Evolutionary conservation across 1,140 invertebrate genomes (phyloP).

Genomic region (Hyles vespertilio): DNA sequence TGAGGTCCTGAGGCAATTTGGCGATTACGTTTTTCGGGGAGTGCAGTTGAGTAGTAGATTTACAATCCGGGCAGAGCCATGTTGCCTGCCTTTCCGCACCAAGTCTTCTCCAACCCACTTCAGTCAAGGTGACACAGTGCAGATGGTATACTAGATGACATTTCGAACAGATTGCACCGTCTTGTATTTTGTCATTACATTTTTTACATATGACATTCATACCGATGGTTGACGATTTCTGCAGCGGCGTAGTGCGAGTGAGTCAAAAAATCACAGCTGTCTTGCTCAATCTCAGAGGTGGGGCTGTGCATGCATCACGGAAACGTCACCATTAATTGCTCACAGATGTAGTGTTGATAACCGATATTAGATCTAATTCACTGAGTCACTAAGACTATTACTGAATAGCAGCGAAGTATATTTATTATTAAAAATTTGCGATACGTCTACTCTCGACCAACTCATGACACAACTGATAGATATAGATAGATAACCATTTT

Average conservation of each 20-base stretch:
- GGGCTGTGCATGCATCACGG: too few species aligned
- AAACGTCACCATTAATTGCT: too few species aligned
- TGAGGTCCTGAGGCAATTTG: too few species aligned
- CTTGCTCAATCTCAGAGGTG: background rate
- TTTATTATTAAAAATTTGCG: too few species aligned
- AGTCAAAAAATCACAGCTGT: background rate
- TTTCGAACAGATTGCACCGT: background rate
- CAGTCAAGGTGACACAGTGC: background rate
- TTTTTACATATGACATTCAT: background rate
- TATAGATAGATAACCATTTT: too few species aligned
- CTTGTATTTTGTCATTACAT: background rate
- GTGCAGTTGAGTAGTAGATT: background rate
- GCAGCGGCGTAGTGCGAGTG: background rate
- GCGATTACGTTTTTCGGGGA: background rate
- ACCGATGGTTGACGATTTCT: background rate
- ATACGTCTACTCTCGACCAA: too few species aligned
- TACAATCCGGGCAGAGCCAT: background rate
- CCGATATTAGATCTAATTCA: too few species aligned
- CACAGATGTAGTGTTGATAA: too few species aligned
- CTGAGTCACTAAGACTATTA: too few species aligned
- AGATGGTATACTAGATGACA: background rate
- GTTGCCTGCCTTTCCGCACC: background rate
- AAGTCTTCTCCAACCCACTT: background rate
- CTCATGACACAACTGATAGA: too few species aligned
- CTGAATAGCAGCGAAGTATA: too few species aligned